Evolutionary conservation across 2,797 vertebrate species (phyloP), one percentile per base, ranked within the genome.

Genomic region (Hemibagrus guttatus): DNA sequence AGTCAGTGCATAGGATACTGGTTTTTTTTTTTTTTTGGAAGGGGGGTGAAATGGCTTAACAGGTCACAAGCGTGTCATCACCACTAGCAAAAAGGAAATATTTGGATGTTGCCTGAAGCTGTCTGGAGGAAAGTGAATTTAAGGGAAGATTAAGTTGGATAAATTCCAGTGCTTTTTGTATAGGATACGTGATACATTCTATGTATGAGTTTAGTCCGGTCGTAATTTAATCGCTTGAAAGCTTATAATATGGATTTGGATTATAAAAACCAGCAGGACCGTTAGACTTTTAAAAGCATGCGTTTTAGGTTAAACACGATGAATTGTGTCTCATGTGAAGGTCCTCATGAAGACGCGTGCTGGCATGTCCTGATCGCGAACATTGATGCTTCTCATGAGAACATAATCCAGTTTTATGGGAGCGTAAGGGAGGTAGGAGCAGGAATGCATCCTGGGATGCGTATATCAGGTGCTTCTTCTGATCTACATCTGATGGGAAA

Each of bases 31-130:
- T 13, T 0, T 11, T 11, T 49, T 4, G n/a, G 17, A 11, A 6
- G 66, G 23, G 2, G 9, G 0, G 7, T 54, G 49, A 21, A 78
- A 23, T 35, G 31, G 75, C 9, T 58, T 35, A 79, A 79, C 17
- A 19, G 12, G 12, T 59, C 39, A 26, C 31, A 59, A 42, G 42
- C 2, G 39, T 39, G 21, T 61, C 89, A 86, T 86, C 84, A 84
- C 69, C 28, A 58, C 31, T 85, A 89, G 88, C 59, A 88, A 79
- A 86, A 81, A 92, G 92, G 92, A 93, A 93, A 90, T 90, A 52
- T 56, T 82, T 66, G 78, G 87, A 88, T 90, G 75, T 35, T 31
- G 21, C 75, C 28, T 35, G 54, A 5, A 61, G 31, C 56, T 61
- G 21, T 21, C 78, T 26, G 56, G 23, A 81, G 26, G 58, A 80